phyloP scores from a whole-genome alignment of 2,113 vertebrate species.

The Odocoileus hemionus region DNA sequence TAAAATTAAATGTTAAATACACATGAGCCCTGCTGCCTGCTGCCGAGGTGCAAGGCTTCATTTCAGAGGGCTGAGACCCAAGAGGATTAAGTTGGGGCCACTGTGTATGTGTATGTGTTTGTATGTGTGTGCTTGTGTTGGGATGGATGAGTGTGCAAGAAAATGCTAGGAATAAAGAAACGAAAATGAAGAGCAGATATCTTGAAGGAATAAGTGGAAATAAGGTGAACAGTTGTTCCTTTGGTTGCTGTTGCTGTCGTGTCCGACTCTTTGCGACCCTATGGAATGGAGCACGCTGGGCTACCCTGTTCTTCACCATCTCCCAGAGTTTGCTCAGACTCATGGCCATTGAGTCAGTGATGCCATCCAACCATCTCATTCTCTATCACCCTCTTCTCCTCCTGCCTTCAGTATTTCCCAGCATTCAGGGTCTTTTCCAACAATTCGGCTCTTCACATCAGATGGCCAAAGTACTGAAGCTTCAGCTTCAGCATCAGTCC shows the following conservation, averaged over 20 bases:
- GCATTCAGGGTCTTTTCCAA: neutral
- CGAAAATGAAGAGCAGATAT: neutral
- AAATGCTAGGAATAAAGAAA: neutral
- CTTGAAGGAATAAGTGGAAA: neutral
- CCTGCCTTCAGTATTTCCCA: neutral
- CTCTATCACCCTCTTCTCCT: neutral
- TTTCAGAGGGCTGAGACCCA: neutral
- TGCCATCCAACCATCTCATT: neutral
- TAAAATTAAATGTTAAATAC: neutral
- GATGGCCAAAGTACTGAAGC: neutral
- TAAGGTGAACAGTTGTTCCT: neutral
- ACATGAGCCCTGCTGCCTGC: neutral
- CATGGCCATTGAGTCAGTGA: neutral
- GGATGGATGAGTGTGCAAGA: neutral
- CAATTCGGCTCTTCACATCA: neutral
- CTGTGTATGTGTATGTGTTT: neutral
- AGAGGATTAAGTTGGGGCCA: neutral
- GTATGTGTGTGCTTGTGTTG: neutral
- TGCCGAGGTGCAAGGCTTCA: neutral
- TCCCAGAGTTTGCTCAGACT: neutral
- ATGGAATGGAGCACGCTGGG: neutral
- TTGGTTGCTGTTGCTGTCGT: neutral
- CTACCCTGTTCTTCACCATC: neutral
- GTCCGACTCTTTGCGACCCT: fast-evolving
- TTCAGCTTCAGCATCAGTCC: neutral